These are phyloP conservation scores for Gadus chalcogrammus DNA, from an alignment of 2,113 vertebrate genomes.

Conservation along the genomic window DNA sequence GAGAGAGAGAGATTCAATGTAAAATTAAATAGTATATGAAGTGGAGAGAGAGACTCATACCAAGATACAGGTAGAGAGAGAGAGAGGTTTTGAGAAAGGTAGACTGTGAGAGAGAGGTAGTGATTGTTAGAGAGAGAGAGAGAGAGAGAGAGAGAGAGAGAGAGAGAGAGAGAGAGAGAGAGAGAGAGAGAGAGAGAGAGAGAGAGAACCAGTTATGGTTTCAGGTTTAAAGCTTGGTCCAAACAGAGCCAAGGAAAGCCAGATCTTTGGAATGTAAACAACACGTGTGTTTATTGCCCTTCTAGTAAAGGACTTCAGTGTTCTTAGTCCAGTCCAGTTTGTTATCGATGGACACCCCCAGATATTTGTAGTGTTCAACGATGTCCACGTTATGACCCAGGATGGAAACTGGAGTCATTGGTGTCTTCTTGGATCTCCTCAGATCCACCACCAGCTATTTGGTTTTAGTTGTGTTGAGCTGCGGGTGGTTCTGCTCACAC, in stretches of 20 bases:
- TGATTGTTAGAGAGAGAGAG: too few relatives aligned
- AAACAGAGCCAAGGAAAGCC: too few relatives aligned
- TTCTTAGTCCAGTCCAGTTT: background rate
- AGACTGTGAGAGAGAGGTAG: background rate
- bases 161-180: too few relatives aligned
- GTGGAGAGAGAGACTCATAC: too few relatives aligned
- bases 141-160: too few relatives aligned
- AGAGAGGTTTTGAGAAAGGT: too few relatives aligned
- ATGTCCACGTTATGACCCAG: too few relatives aligned
- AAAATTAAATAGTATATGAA: background rate
- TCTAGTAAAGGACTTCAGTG: background rate
- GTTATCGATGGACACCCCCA: slow-evolving; percentile 4
- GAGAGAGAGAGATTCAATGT: background rate
- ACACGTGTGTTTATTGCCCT: background rate
- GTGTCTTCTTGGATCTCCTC: background rate
- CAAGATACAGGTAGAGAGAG: too few relatives aligned
- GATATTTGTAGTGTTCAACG: background rate
- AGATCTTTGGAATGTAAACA: too few relatives aligned
- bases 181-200: background rate
- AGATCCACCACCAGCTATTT: background rate
- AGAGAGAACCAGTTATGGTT: too few relatives aligned
- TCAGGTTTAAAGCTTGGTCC: too few relatives aligned
- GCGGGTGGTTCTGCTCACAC: slow-evolving; percentile 7
- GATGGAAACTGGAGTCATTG: background rate
- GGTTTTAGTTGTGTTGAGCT: background rate